Conservation (phyloP, 2,113 vertebrate species). For the Mobula hypostoma region DNA sequence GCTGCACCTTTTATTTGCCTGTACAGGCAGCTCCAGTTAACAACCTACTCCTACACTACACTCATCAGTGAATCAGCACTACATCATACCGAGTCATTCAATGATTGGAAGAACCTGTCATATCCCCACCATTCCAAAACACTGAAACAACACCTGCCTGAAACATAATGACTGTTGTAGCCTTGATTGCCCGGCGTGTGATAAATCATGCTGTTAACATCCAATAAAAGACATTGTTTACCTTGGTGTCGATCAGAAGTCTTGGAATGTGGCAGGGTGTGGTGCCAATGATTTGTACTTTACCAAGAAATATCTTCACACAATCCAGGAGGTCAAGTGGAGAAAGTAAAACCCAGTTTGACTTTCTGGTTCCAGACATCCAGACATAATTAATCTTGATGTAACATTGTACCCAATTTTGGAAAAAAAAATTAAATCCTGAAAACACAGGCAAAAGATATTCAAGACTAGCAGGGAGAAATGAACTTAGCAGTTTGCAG, state of each 20-base stretch:
- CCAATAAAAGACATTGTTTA: not conserved
- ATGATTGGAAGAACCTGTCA: not conserved
- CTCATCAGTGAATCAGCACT: not conserved
- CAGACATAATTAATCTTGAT: not conserved
- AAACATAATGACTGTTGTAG: not conserved
- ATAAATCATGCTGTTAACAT: not conserved
- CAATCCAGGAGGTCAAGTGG: not conserved
- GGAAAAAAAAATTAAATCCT: no score
- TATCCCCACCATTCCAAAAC: not conserved
- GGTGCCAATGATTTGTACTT: not conserved
- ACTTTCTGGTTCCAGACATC: not conserved
- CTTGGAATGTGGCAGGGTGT: not conserved
- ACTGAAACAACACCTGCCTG: not conserved
- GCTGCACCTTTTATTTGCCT: not conserved
- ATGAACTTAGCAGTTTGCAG: no score
- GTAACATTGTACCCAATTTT: no score
- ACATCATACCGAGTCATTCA: not conserved
- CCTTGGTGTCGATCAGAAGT: not conserved
- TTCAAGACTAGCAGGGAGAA: no score
- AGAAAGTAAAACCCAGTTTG: not conserved
- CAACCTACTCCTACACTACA: not conserved
- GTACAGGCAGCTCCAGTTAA: not conserved
- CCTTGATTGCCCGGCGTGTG: not conserved
- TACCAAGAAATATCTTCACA: not conserved
- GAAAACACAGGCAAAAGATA: no score